Evolutionary conservation across 2,888 invertebrate genomes (phyloP).

Genomic region (Tinea pellionella): DNA sequence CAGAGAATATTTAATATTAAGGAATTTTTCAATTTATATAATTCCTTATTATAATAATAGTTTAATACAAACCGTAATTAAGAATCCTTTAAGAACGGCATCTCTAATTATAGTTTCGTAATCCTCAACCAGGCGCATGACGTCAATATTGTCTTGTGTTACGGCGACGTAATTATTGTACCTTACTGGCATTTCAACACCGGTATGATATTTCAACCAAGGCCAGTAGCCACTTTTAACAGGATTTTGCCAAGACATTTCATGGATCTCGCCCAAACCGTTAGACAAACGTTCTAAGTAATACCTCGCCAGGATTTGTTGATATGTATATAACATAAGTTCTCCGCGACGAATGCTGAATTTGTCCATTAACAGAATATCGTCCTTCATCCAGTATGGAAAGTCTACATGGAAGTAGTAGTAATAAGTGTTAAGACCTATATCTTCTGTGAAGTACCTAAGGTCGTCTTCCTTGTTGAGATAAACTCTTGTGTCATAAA

Average conservation of each 20-base stretch:
- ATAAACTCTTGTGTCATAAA: conserved; percentile 67
- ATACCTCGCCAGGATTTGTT: conserved; percentile 74
- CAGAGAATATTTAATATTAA: conserved; percentile 5
- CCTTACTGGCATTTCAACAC: conserved; percentile 64
- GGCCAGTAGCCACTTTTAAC: conserved; percentile 69
- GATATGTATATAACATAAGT: conserved; percentile 70
- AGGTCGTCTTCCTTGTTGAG: conserved; percentile 67
- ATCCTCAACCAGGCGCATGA: conserved; percentile 37
- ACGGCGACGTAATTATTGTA: conserved; percentile 48
- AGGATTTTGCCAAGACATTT: conserved; percentile 54
- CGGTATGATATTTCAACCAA: conserved; percentile 64
- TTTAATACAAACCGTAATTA: conserved; percentile 42
- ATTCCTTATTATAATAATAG: not conserved
- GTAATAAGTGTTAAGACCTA: conserved; percentile 73
- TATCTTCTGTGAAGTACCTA: conserved; percentile 75
- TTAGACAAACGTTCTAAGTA: conserved; percentile 65
- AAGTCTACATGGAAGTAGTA: conserved; percentile 71
- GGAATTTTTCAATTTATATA: not conserved
- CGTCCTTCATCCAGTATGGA: conserved; percentile 73
- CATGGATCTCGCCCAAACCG: conserved; percentile 49
- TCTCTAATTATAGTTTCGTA: conserved; percentile 69
- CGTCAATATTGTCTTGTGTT: conserved; percentile 34
- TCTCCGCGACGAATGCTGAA: conserved; percentile 56
- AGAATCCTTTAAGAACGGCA: conserved; percentile 66
- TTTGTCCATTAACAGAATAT: conserved; percentile 35